A percentile compares a stretch with the other conserved stretches of the same genome.
These are phyloP conservation scores for Neodiprion virginianus DNA, from an alignment of 1,140 invertebrate species.

Conservation along the genomic window DNA sequence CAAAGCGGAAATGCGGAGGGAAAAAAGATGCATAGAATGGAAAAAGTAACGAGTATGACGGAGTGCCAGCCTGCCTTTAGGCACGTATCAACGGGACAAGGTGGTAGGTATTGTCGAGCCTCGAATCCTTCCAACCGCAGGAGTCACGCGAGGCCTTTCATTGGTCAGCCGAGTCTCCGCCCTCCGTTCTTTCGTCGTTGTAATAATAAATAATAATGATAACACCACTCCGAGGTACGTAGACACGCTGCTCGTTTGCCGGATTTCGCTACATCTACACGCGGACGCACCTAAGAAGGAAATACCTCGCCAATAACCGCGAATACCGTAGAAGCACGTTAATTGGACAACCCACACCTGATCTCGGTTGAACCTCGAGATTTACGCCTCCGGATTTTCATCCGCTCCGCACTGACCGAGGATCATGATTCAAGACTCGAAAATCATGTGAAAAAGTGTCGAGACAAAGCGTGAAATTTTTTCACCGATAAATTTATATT, in stretches of 20 bases:
- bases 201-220: not conserved
- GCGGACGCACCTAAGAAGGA: not conserved
- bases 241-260: too few species aligned
- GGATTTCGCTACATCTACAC: too few species aligned
- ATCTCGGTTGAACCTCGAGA: too few species aligned
- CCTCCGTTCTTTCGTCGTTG: not conserved
- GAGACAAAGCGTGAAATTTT: too few species aligned
- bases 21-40: not conserved
- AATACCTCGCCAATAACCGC: not conserved
- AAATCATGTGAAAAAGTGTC: too few species aligned
- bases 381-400: too few species aligned
- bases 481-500: too few species aligned
- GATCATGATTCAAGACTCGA: too few species aligned
- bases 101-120: not conserved
- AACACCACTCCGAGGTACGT: too few species aligned
- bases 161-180: slow-evolving; percentile 4
- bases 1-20: too few species aligned
- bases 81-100: not conserved
- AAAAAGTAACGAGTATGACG: not conserved
- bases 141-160: not conserved
- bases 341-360: not conserved
- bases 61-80: not conserved
- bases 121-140: not conserved
- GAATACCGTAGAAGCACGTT: not conserved
- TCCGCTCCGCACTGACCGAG: too few species aligned